Percentiles rank a stretch among this genome's conserved stretches.
phyloP scores from a whole-genome alignment of 2,113 vertebrate genomes.

The Platycercus adscitus region DNA sequence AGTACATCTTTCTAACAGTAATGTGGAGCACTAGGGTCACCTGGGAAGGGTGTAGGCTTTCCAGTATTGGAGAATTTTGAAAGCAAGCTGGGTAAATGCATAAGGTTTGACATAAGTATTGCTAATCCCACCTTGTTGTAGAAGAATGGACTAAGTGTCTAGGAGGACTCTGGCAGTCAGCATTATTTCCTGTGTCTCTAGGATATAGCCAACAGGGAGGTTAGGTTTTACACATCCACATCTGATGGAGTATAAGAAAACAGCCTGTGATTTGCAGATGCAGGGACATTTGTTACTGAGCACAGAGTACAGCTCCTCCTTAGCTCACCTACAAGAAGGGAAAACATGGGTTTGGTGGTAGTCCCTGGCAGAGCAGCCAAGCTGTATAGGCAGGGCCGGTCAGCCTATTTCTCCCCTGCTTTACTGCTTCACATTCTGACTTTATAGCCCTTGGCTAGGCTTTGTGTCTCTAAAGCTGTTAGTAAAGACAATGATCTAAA shows the following conservation, averaged over 20 bases:
- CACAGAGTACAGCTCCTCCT: neutral
- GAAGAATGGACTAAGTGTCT: neutral
- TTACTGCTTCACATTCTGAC: neutral
- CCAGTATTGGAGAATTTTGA: neutral
- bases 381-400: neutral
- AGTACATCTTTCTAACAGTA: neutral
- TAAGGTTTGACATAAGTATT: neutral
- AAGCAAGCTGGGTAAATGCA: neutral
- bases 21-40: neutral
- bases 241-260: neutral
- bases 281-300: neutral
- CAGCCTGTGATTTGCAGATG: neutral
- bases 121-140: neutral
- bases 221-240: neutral
- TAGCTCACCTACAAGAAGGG: neutral
- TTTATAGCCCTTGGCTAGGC: slow-evolving; percentile 51
- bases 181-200: neutral
- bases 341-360: neutral
- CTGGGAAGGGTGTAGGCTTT: neutral
- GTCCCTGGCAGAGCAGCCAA: neutral
- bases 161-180: neutral
- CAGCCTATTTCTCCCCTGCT: neutral
- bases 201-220: neutral
- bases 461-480: slow-evolving; percentile 56
- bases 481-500: slow-evolving; percentile 51